These are phyloP conservation scores for Tinea pellionella DNA, from an alignment of 2,888 invertebrate genomes.

Conservation along the genomic window DNA sequence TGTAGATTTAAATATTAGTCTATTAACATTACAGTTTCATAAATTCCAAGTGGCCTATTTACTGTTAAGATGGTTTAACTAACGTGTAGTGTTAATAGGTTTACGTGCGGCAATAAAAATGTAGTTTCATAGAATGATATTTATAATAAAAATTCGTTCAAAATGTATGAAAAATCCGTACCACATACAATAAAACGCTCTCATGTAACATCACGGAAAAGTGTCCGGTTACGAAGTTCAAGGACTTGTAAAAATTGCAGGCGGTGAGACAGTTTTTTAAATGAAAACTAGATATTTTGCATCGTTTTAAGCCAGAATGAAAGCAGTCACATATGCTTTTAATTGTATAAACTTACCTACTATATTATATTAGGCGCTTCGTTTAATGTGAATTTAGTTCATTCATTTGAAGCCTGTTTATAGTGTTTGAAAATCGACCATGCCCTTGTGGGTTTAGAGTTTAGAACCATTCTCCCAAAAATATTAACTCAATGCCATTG, in stretches of 20 bases:
- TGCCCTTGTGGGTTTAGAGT: too few relatives aligned
- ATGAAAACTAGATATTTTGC: background rate
- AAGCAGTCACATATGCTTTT: too few relatives aligned
- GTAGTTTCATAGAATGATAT: background rate
- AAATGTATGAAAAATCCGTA: slow-evolving; percentile 5
- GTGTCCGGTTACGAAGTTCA: background rate
- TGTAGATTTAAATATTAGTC: background rate
- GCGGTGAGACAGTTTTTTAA: slow-evolving; percentile 3
- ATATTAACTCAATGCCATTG: too few relatives aligned
- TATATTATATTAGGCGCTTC: too few relatives aligned
- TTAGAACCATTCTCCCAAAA: too few relatives aligned
- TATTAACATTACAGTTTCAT: background rate
- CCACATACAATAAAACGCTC: background rate
- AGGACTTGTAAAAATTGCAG: slow-evolving; percentile 9
- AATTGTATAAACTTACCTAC: too few relatives aligned
- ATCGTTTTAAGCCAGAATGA: background rate
- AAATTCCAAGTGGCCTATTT: background rate
- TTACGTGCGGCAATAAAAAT: background rate
- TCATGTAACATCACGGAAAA: background rate
- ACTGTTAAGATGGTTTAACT: background rate
- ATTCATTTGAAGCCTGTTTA: too few relatives aligned
- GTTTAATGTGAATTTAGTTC: too few relatives aligned
- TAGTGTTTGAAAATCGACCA: too few relatives aligned
- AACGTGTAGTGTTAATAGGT: background rate
- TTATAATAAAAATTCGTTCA: background rate